These are phyloP conservation scores for Drosophila trapezifrons DNA, from an alignment of 1,140 invertebrate species.

Conservation along the genomic window DNA sequence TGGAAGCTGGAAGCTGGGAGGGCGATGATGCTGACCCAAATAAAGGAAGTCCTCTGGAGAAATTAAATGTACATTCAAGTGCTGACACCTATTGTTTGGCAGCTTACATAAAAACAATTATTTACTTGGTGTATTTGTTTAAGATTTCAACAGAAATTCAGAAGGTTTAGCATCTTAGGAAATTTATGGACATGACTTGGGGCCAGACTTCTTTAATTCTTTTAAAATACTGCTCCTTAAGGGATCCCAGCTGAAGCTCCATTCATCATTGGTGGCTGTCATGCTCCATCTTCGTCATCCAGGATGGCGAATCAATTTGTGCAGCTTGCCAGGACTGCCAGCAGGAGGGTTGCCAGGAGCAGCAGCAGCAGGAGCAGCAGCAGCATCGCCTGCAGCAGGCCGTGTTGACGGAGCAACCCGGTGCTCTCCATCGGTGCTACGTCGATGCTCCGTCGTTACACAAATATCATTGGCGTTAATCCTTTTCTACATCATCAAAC, in stretches of 20 bases:
- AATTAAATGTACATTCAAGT: background rate
- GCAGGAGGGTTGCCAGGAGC: no score
- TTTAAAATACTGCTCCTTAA: background rate
- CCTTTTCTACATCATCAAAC: slow-evolving; percentile 80
- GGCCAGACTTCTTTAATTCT: background rate
- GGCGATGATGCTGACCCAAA: background rate
- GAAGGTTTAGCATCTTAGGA: background rate
- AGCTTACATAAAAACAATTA: background rate
- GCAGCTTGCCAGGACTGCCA: background rate
- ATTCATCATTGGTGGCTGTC: slow-evolving; percentile 67
- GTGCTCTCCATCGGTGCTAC: background rate
- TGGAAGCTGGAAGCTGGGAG: no score
- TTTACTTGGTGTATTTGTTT: background rate
- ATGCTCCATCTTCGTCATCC: slow-evolving; percentile 57
- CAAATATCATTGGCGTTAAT: slow-evolving; percentile 79
- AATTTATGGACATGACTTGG: slow-evolving; percentile 1
- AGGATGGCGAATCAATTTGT: slow-evolving; percentile 63
- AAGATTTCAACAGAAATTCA: background rate
- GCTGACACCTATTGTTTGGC: background rate
- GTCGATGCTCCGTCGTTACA: slow-evolving; percentile 33
- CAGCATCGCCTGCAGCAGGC: slow-evolving; percentile 7
- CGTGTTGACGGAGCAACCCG: background rate
- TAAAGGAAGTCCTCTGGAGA: background rate
- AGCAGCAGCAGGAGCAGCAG: background rate
- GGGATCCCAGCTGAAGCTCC: background rate